These are phyloP conservation scores for Cryptosula pallasiana DNA, from an alignment of 2,888 invertebrate genomes.

Conservation along the genomic window DNA sequence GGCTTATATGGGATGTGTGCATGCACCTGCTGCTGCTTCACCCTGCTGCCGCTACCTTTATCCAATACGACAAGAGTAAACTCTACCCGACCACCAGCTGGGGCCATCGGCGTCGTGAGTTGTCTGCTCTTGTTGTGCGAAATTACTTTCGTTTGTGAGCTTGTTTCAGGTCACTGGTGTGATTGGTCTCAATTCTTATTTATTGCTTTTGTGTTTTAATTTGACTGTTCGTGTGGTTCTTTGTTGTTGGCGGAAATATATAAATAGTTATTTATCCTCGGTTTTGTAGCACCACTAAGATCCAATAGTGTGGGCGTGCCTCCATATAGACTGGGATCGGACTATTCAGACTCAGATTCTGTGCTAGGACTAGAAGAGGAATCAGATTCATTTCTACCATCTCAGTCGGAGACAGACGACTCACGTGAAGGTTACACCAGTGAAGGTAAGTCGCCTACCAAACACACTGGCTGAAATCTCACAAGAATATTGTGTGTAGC, in stretches of 20 bases:
- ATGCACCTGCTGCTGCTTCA: conserved; percentile 12
- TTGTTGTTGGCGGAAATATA: no score
- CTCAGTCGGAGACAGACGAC: not conserved
- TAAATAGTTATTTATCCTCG: no score
- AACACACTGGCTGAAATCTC: no score
- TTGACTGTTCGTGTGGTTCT: no score
- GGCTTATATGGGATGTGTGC: conserved; percentile 8
- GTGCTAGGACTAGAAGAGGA: not conserved
- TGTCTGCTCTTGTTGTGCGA: no score
- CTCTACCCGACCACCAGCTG: not conserved
- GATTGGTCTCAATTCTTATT: no score
- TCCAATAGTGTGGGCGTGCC: not conserved
- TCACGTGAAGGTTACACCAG: not conserved
- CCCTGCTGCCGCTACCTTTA: conserved; percentile 23
- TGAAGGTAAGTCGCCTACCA: conserved; percentile 9
- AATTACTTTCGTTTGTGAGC: no score
- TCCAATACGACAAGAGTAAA: conserved; percentile 2
- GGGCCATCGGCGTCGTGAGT: not conserved
- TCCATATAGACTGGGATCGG: not conserved
- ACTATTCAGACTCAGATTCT: not conserved
- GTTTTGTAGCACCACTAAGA: no score
- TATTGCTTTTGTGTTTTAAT: no score
- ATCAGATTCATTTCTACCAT: not conserved
- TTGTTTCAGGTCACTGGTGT: no score
- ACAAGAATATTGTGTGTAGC: no score